Conservation (phyloP, 2,113 vertebrate species). For the Oncorhynchus mykiss region DNA sequence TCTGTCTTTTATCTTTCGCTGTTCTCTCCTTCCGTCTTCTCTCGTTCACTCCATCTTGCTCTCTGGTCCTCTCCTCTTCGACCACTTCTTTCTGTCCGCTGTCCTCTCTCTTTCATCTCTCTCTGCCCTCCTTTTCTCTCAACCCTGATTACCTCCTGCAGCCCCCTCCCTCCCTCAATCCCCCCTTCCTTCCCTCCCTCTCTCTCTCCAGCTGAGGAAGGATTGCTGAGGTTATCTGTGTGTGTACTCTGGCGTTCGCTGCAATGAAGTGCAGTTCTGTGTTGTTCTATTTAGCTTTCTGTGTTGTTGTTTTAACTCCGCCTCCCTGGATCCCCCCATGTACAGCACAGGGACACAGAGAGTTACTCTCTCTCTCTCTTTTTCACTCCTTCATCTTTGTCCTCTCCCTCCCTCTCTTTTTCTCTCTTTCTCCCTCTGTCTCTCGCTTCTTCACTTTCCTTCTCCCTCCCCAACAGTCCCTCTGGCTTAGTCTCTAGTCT, state of each 20-base stretch:
- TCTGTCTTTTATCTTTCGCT: no score
- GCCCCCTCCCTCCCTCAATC: neutral
- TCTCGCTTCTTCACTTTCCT: no score
- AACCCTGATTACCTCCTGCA: neutral
- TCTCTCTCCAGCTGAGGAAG: neutral
- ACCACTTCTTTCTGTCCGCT: no score
- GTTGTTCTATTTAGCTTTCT: conserved; percentile 17
- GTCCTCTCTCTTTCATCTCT: neutral
- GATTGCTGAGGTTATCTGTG: conserved; percentile 4
- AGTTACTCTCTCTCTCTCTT: no score
- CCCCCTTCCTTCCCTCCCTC: neutral
- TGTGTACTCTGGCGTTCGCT: conserved; percentile 34
- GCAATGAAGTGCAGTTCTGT: conserved; percentile 27
- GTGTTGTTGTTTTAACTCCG: conserved; percentile 23
- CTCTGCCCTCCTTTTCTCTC: neutral
- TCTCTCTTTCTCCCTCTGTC: no score
- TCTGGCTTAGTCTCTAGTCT: no score
- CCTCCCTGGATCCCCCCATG: neutral
- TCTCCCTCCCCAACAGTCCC: no score
- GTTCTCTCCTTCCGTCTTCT: no score
- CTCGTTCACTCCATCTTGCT: neutral
- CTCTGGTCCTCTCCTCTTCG: no score
- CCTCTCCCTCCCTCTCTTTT: no score
- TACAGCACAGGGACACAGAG: neutral
- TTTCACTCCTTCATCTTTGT: no score